Base-by-base conservation (phyloP, 2,888 invertebrate species). In the Amblyjoppa proteus region DNA sequence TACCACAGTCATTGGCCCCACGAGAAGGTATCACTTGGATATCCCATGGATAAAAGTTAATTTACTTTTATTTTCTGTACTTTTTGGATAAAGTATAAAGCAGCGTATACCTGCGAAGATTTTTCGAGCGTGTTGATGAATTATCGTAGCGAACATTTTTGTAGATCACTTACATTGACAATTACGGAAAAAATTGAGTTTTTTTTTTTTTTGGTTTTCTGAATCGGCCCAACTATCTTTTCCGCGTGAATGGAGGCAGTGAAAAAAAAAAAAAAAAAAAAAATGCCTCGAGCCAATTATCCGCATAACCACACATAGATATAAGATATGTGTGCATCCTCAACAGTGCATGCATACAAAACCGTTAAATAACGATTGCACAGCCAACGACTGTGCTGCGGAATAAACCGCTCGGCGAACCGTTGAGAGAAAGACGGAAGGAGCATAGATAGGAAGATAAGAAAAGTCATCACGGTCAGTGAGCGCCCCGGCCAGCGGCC, bases 391-490 rank as follows among this genome's bases (percentile, higher is more conserved):
- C 74, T 61, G 45, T 49, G 61, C 61, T n/a, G 7, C 31, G 16
- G 31, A 64, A 64, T 41, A 3, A 28, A 25, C 6, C 16, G 28
- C 16, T 74, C 34, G 45, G 45, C 45, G 28, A 68, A 69, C 76
- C 53, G 56, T 45, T 49, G 64, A 70, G 70, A 71, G 64, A 66
- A 66, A 58, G 74, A 79, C 82, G 79, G 61, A 84, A 81, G 78
- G 85, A 56, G 73, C 25, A 71, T 78, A 76, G 86, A 70, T 71
- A 31, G 82, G 83, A 53, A 76, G 80, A 84, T 71, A 79, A 90
- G 90, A 90, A 90, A 90, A 92, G 91, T 91, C 91, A 91, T 91
- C 89, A 90, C 90, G 90, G 91, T 91, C 91, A 91, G 88, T 90
- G 90, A 89, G 90, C 91, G 88, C 90, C 91, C 74, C 70, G 64